Conservation (phyloP, 2,888 invertebrate genomes). For the Ligdia adustata region DNA sequence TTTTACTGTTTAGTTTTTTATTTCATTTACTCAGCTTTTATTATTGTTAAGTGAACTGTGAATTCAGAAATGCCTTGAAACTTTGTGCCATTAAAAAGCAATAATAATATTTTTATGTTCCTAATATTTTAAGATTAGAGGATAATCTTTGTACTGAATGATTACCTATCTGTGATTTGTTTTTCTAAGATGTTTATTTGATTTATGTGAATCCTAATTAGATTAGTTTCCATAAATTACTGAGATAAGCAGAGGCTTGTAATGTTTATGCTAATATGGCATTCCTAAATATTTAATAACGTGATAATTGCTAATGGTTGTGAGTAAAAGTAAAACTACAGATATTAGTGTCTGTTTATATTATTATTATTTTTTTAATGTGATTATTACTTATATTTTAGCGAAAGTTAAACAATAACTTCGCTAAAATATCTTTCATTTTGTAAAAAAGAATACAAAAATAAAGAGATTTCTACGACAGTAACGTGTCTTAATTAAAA, state of each 20-base stretch:
- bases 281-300: not conserved
- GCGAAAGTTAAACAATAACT: not conserved
- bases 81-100: conserved; percentile 4
- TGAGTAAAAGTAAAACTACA: not conserved
- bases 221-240: not conserved
- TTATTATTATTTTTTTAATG: not conserved
- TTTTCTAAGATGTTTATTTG: not conserved
- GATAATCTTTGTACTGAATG: too few species aligned
- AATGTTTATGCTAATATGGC: not conserved
- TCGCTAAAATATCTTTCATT: not conserved
- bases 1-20: not conserved
- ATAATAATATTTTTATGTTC: conserved; percentile 2
- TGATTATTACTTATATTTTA: not conserved
- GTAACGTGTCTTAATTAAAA: not conserved
- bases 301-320: not conserved
- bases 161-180: not conserved
- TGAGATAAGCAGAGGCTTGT: not conserved
- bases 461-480: not conserved
- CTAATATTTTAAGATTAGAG: too few species aligned
- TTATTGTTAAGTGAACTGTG: not conserved
- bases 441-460: not conserved
- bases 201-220: not conserved
- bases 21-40: not conserved
- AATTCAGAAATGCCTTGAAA: conserved; percentile 4
- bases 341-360: not conserved